Evolutionary conservation across 2,113 vertebrate genomes (phyloP).

Genomic region (Thamnophis sirtalis): DNA sequence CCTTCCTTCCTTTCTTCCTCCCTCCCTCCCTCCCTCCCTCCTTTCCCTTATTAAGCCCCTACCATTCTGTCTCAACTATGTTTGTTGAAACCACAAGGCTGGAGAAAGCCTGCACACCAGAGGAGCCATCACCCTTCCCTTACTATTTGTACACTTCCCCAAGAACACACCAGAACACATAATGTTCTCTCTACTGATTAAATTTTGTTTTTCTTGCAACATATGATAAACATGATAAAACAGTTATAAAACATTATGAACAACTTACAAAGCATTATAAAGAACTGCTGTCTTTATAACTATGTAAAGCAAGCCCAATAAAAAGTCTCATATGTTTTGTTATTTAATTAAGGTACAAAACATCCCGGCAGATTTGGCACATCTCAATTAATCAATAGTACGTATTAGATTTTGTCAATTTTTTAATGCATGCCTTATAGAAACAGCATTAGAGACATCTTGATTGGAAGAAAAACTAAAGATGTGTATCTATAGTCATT

Average conservation of each 20-base stretch:
- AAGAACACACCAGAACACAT: neutral
- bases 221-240: neutral
- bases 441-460: constrained; percentile 47
- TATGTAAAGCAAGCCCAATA: constrained; percentile 14
- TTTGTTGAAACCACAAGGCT: neutral
- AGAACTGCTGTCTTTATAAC: neutral
- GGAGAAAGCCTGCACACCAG: neutral
- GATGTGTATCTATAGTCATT: neutral
- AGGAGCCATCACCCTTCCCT: neutral
- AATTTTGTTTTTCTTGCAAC: neutral
- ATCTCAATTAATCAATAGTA: constrained; percentile 22
- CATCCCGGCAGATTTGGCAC: constrained; percentile 20
- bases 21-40: neutral
- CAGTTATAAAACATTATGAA: neutral
- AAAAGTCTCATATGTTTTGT: constrained; percentile 29
- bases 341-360: neutral
- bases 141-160: neutral
- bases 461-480: constrained; percentile 25
- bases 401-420: constrained; percentile 29
- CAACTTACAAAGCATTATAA: neutral
- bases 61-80: neutral
- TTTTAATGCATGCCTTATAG: constrained; percentile 39
- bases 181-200: neutral
- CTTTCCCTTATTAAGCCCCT: neutral
- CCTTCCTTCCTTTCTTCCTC: too few relatives aligned